Evolutionary conservation across 2,888 invertebrate genomes (phyloP).

Genomic region (Meta bourneti): DNA sequence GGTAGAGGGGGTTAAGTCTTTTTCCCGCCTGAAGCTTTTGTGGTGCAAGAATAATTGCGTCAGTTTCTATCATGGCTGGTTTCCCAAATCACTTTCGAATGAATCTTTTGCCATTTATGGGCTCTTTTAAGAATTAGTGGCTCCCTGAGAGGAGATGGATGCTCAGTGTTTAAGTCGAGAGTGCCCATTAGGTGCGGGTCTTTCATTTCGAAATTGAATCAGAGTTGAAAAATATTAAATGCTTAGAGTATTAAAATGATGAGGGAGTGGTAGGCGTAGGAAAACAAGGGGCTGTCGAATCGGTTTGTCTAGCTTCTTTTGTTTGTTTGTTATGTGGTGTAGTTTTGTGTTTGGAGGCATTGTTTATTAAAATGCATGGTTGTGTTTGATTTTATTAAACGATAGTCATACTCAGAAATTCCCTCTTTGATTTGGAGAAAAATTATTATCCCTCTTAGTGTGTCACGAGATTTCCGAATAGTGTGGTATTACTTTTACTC

Average conservation of each 20-base stretch:
- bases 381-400: no score
- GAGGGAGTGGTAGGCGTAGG: no score
- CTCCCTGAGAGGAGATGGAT: slow-evolving; percentile 15
- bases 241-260: neutral
- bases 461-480: no score
- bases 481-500: no score
- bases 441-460: no score
- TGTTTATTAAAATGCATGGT: no score
- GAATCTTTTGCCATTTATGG: slow-evolving; percentile 18
- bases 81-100: slow-evolving; percentile 21
- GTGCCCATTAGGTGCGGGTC: slow-evolving; percentile 1
- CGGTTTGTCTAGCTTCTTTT: no score
- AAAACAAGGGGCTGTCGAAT: no score
- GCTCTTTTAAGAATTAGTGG: slow-evolving; percentile 29
- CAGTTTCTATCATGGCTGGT: slow-evolving; percentile 21
- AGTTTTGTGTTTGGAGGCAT: no score
- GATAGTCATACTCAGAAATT: no score
- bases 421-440: no score
- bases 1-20: neutral
- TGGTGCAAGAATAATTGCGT: slow-evolving; percentile 28
- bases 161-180: neutral
- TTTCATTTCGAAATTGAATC: neutral
- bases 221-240: slow-evolving; percentile 1
- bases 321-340: no score
- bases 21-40: slow-evolving; percentile 38